phyloP scores from a whole-genome alignment of 2,797 vertebrate genomes.

The Chlorospingus flavigularis region DNA sequence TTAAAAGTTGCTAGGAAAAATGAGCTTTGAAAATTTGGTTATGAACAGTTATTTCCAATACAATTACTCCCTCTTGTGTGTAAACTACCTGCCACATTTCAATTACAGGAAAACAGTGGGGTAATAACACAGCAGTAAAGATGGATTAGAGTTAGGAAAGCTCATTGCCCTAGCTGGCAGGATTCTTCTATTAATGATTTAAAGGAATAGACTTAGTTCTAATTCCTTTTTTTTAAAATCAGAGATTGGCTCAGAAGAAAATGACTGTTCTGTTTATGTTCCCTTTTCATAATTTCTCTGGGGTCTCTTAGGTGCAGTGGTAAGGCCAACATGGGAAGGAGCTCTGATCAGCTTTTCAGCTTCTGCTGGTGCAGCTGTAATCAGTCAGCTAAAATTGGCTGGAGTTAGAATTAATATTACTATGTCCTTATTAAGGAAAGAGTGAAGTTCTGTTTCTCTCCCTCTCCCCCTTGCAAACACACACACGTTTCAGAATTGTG shows the following conservation, averaged over 20 bases:
- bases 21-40: slow-evolving; percentile 64
- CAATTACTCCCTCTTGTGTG: slow-evolving; percentile 67
- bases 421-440: background rate
- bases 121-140: slow-evolving; percentile 46
- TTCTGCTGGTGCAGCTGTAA: background rate
- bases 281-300: background rate
- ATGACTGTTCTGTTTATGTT: background rate
- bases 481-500: background rate
- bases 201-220: slow-evolving; percentile 6
- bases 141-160: slow-evolving; percentile 45
- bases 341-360: background rate
- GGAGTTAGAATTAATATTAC: background rate
- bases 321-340: background rate
- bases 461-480: background rate
- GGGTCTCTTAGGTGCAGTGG: background rate
- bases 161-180: slow-evolving; percentile 18
- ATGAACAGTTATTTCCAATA: slow-evolving; percentile 68
- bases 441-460: background rate
- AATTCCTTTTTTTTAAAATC: background rate
- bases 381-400: background rate
- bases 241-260: background rate
- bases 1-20: slow-evolving; percentile 66
- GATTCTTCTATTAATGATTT: slow-evolving; percentile 53
- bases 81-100: slow-evolving; percentile 71
- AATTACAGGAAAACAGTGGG: slow-evolving; percentile 63